phyloP scores from a whole-genome alignment of 2,797 vertebrate species.

The Malacoctenus gilli region DNA sequence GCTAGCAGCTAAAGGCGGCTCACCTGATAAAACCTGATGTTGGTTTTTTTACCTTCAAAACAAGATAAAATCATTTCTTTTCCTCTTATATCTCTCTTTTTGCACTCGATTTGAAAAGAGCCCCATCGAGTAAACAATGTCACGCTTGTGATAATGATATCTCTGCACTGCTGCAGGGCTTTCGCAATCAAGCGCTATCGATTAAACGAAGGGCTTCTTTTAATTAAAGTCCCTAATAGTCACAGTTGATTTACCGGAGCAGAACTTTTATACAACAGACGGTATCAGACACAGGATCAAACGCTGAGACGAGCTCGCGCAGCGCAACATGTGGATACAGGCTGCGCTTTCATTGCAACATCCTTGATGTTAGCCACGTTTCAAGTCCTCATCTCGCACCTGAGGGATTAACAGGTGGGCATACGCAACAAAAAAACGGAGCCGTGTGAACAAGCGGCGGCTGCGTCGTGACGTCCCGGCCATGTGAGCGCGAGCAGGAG shows the following conservation, averaged over 20 bases:
- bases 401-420: conserved; percentile 9
- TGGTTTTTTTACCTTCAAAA: not conserved
- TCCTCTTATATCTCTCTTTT: too few relatives aligned
- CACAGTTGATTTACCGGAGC: not conserved
- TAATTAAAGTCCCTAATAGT: not conserved
- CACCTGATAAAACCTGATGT: not conserved
- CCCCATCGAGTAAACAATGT: too few relatives aligned
- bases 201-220: not conserved
- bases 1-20: not conserved
- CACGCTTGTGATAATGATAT: not conserved
- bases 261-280: not conserved
- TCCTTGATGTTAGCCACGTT: conserved; percentile 7
- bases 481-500: too few relatives aligned
- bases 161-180: not conserved
- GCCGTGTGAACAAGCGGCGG: too few relatives aligned
- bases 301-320: conserved; percentile 4
- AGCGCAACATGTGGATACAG: conserved; percentile 3
- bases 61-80: too few relatives aligned
- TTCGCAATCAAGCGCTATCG: not conserved
- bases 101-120: not conserved
- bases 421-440: too few relatives aligned
- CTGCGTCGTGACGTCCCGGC: conserved; percentile 3
- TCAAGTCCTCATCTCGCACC: conserved; percentile 7
- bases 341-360: not conserved
- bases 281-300: not conserved